Evolutionary conservation across 1,140 invertebrate genomes (phyloP).

Genomic region (Cardiocondyla obscurior): DNA sequence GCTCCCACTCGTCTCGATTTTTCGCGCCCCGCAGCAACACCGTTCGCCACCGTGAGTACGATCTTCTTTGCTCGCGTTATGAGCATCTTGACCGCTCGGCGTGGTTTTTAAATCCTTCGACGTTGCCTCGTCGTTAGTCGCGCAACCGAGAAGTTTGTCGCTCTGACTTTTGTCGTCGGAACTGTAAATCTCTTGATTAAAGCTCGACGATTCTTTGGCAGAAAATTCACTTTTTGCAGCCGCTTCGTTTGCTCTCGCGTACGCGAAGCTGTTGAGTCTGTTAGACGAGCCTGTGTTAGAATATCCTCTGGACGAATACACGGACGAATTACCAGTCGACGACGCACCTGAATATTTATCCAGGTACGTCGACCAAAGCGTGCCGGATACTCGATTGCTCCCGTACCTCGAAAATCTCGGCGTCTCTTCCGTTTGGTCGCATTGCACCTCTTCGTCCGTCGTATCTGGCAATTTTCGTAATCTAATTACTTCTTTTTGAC

Average conservation of each 20-base stretch:
- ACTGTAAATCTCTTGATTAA: slow-evolving; percentile 60
- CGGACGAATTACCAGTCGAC: slow-evolving; percentile 25
- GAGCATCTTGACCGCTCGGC: neutral
- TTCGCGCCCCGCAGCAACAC: neutral
- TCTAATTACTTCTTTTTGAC: slow-evolving; percentile 87
- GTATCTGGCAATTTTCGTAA: slow-evolving; percentile 84
- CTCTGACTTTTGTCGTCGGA: slow-evolving; percentile 13
- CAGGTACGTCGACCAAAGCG: slow-evolving; percentile 87
- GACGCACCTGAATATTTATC: slow-evolving; percentile 81
- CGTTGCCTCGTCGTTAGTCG: neutral
- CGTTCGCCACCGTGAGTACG: slow-evolving; percentile 56
- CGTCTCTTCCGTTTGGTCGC: slow-evolving; percentile 87
- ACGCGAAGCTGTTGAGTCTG: slow-evolving; percentile 73
- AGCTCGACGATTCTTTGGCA: slow-evolving; percentile 49
- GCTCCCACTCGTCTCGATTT: slow-evolving; percentile 16
- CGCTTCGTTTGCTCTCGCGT: slow-evolving; percentile 62
- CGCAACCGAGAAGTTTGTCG: slow-evolving; percentile 36
- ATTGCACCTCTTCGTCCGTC: slow-evolving; percentile 88
- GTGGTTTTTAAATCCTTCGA: slow-evolving; percentile 27
- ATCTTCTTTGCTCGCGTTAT: slow-evolving; percentile 48
- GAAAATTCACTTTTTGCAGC: slow-evolving; percentile 40
- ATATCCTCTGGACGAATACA: slow-evolving; percentile 71
- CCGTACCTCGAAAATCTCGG: slow-evolving; percentile 86
- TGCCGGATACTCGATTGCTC: slow-evolving; percentile 84
- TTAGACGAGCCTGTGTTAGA: slow-evolving; percentile 48